phyloP scores from a whole-genome alignment of 1,140 invertebrate genomes.

The Mercenaria mercenaria region DNA sequence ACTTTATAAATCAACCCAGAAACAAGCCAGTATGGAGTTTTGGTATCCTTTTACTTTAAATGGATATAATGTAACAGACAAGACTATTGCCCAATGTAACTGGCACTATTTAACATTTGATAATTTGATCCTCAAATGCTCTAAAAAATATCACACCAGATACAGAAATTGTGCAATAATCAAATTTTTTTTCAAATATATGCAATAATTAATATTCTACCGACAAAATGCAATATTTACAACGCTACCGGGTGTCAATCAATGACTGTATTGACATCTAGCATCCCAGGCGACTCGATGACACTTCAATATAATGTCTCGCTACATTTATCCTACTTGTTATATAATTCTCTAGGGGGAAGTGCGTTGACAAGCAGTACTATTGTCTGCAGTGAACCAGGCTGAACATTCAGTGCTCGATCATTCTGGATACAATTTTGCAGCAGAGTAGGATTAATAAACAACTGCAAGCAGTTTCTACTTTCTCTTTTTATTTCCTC shows the following conservation, averaged over 20 bases:
- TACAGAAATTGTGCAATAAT: too few relatives aligned
- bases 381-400: not conserved
- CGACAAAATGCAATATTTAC: too few relatives aligned
- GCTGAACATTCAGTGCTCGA: not conserved
- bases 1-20: too few relatives aligned
- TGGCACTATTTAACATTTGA: too few relatives aligned
- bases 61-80: too few relatives aligned
- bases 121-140: too few relatives aligned
- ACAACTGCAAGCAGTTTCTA: not conserved
- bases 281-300: not conserved
- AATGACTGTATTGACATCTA: slow-evolving; percentile 17
- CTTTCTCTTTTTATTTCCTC: not conserved
- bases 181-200: too few relatives aligned
- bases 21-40: too few relatives aligned
- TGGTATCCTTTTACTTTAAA: too few relatives aligned
- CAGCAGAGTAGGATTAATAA: not conserved
- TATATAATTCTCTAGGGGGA: not conserved
- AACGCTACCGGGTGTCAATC: slow-evolving; percentile 4
- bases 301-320: slow-evolving; percentile 33
- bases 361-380: not conserved
- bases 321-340: not conserved
- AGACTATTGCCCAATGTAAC: too few relatives aligned
- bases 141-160: too few relatives aligned
- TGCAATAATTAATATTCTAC: too few relatives aligned
- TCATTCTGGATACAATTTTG: not conserved